Evolutionary conservation across 2,888 invertebrate species (phyloP).

Genomic region (Thumatha senex): DNA sequence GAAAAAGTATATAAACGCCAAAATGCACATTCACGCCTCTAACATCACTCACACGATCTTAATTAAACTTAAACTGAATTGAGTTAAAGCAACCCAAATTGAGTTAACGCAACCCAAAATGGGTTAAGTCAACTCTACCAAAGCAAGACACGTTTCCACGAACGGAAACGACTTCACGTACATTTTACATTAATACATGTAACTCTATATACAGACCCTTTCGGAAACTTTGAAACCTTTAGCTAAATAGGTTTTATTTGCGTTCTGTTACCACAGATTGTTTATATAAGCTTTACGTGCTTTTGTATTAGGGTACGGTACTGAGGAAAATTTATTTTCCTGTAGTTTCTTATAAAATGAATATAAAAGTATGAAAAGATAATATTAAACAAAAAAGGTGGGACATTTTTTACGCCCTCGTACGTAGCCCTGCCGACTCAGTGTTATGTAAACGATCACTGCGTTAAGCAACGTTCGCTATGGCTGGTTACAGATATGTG

Average conservation of each 20-base stretch:
- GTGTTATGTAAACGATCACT: too few species aligned
- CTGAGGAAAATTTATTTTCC: neutral
- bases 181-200: neutral
- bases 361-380: neutral
- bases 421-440: too few species aligned
- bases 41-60: neutral
- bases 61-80: neutral
- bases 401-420: too few species aligned
- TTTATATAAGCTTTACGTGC: neutral
- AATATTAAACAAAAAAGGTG: too few species aligned
- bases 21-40: neutral
- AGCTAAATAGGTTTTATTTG: conserved; percentile 5
- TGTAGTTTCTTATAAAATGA: neutral
- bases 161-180: neutral
- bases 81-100: neutral
- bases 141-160: neutral
- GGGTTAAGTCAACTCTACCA: neutral
- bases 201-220: neutral
- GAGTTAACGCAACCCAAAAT: neutral
- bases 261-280: conserved; percentile 1
- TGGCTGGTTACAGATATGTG: too few species aligned
- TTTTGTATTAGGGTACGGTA: too few species aligned
- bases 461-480: too few species aligned
- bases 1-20: neutral
- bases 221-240: conserved; percentile 1